Evolutionary conservation across 2,888 invertebrate species (phyloP).

Genomic region (Loripinus fragilis): DNA sequence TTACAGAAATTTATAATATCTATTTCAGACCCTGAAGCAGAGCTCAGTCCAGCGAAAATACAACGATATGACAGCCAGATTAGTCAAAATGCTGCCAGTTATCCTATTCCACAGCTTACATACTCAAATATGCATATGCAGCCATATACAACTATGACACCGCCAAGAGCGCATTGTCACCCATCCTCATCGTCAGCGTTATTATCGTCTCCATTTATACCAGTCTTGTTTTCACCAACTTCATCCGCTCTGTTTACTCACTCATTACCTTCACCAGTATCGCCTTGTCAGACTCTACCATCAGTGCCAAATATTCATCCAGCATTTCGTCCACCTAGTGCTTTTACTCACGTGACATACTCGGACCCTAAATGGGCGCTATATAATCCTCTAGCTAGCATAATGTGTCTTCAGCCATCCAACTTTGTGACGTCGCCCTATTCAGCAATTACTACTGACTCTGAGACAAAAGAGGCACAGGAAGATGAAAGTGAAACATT

Average conservation of each 20-base stretch:
- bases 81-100: not conserved
- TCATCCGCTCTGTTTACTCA: not conserved
- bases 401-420: slow-evolving; percentile 12
- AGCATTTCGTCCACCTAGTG: slow-evolving; percentile 22
- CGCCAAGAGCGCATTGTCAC: not conserved
- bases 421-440: not conserved
- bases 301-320: slow-evolving; percentile 22
- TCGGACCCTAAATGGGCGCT: slow-evolving; percentile 20
- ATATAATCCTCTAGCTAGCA: slow-evolving; percentile 26
- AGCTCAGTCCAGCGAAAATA: not conserved
- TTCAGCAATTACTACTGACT: not conserved
- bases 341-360: not conserved
- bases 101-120: not conserved
- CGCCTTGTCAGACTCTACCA: not conserved
- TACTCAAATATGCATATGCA: not conserved
- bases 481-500: not conserved
- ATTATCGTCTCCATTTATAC: not conserved
- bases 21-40: not conserved
- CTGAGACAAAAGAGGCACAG: not conserved
- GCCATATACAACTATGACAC: not conserved
- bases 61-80: not conserved
- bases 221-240: not conserved
- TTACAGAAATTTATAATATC: no score
- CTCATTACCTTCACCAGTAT: not conserved
- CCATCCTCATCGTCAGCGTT: not conserved